Percentiles rank a stretch among this genome's conserved stretches.
Evolutionary conservation across 2,113 vertebrate species (phyloP).

Genomic region (Butastur rufipennis): DNA sequence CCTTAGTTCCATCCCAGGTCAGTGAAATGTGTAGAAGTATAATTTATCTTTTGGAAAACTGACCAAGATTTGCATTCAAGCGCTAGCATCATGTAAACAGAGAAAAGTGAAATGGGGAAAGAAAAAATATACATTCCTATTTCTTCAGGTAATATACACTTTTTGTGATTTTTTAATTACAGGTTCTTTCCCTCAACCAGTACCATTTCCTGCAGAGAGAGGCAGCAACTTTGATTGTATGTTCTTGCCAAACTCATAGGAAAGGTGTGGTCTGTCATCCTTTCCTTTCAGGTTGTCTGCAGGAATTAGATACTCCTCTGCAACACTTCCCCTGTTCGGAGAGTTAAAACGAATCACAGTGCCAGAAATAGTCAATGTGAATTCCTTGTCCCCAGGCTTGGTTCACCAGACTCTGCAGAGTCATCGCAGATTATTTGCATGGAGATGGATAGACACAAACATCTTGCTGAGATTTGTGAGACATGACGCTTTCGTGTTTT

Average conservation of each 20-base stretch:
- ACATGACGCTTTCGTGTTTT: not conserved
- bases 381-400: not conserved
- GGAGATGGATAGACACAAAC: not conserved
- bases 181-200: not conserved
- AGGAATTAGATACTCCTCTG: conserved; percentile 23
- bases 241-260: not conserved
- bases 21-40: not conserved
- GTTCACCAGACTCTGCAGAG: conserved; percentile 24
- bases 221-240: not conserved
- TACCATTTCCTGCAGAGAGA: not conserved
- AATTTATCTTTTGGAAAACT: not conserved
- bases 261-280: not conserved
- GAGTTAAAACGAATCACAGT: not conserved
- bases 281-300: not conserved
- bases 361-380: not conserved
- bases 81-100: not conserved
- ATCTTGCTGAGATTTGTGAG: not conserved
- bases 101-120: not conserved
- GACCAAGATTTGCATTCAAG: not conserved
- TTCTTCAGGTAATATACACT: not conserved
- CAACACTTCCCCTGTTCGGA: not conserved
- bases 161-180: not conserved
- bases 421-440: not conserved
- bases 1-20: not conserved
- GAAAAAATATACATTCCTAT: not conserved